Evolutionary conservation across 2,113 vertebrate species (phyloP).

Genomic region (Nothocercus nigrocapillus): DNA sequence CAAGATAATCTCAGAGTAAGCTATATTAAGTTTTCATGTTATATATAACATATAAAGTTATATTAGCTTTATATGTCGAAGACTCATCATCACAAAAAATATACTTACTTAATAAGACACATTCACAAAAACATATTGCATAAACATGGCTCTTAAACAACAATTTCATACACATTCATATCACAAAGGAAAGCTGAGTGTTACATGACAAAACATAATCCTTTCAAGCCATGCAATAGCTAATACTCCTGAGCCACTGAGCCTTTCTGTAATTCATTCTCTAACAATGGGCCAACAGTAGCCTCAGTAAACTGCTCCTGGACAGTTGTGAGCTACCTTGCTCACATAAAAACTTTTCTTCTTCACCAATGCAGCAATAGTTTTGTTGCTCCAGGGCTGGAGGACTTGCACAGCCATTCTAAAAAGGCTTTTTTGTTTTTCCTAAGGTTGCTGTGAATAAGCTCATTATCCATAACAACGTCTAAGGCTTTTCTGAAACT

Average conservation of each 20-base stretch:
- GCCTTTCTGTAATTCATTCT: not conserved
- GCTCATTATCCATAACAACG: not conserved
- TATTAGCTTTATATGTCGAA: not conserved
- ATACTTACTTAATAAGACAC: not conserved
- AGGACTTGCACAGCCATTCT: not conserved
- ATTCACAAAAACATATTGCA: not conserved
- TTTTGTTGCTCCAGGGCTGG: not conserved
- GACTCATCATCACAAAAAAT: not conserved
- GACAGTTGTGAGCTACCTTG: not conserved
- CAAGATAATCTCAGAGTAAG: not conserved
- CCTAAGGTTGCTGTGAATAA: not conserved
- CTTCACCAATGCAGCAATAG: not conserved
- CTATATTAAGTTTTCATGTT: not conserved
- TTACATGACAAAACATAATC: not conserved
- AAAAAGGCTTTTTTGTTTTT: not conserved
- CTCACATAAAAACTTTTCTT: not conserved
- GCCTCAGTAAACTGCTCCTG: not conserved
- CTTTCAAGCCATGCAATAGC: not conserved
- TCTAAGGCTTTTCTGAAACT: not conserved
- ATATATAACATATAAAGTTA: not conserved
- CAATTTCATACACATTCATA: not conserved
- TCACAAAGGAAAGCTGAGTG: not conserved
- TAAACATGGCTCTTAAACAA: not conserved
- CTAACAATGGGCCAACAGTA: not conserved
- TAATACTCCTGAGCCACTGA: not conserved